Percentiles rank a stretch among this genome's conserved stretches.
Evolutionary conservation across 2,797 vertebrate species (phyloP).

Genomic region (Staurois parvus): DNA sequence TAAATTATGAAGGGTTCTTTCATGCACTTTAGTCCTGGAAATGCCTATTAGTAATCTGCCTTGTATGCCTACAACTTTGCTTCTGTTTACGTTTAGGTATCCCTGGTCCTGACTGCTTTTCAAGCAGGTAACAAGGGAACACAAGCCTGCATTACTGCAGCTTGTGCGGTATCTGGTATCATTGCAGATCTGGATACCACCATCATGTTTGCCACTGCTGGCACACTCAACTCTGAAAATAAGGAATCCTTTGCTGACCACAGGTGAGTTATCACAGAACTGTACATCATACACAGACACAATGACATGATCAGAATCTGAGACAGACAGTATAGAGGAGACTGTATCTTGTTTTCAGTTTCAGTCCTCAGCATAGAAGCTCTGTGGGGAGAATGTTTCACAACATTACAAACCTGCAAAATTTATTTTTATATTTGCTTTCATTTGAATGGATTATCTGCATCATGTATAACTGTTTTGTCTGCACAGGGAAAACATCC

Average conservation of each 20-base stretch:
- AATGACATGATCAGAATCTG: not conserved
- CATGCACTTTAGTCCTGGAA: no score
- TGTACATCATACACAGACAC: no score
- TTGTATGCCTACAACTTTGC: no score
- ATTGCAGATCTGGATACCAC: conserved; percentile 98
- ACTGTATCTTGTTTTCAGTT: not conserved
- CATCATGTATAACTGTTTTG: not conserved
- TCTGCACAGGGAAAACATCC: conserved; percentile 89
- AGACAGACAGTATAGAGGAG: not conserved
- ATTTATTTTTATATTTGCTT: not conserved
- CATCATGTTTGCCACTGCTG: conserved; percentile 98
- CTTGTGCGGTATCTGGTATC: conserved; percentile 94
- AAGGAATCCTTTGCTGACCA: conserved; percentile 97
- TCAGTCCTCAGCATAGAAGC: not conserved
- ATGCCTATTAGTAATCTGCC: no score
- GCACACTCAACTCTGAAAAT: conserved; percentile 93
- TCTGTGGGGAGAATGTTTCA: no score
- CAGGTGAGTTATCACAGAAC: conserved; percentile 77
- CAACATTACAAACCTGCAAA: no score
- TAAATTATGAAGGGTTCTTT: no score
- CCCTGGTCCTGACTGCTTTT: conserved; percentile 93
- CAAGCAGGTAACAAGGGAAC: conserved; percentile 98
- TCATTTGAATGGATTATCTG: not conserved
- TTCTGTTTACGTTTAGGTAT: conserved; percentile 81
- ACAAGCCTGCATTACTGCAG: conserved; percentile 97